A percentile compares a stretch with the other conserved stretches of the same genome.
These are phyloP conservation scores for Pseudocheirus occidentalis DNA, from an alignment of 2,797 vertebrate species.

Conservation along the genomic window DNA sequence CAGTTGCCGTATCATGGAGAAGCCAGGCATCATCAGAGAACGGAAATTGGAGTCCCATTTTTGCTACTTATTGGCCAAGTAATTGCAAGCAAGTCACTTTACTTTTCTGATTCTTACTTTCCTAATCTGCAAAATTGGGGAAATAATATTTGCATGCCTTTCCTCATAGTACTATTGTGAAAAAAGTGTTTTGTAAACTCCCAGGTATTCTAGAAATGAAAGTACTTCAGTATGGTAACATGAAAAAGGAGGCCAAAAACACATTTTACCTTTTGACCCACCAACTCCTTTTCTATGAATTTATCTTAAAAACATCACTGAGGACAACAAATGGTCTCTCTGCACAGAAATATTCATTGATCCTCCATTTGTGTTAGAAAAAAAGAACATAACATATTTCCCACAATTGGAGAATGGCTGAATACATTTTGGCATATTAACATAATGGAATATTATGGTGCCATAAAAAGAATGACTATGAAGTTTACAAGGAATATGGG, in stretches of 20 bases:
- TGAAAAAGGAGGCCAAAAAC: neutral
- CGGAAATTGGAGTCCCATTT: neutral
- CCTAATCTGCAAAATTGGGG: neutral
- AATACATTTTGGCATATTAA: neutral
- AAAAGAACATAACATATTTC: neutral
- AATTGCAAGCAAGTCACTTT: neutral
- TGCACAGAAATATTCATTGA: neutral
- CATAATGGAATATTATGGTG: neutral
- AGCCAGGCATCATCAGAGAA: neutral
- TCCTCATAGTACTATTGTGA: neutral
- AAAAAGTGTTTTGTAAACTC: neutral
- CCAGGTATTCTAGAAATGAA: neutral
- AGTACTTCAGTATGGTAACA: neutral
- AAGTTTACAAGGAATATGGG: neutral
- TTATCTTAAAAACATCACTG: neutral
- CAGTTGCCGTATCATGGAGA: neutral
- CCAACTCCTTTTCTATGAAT: neutral
- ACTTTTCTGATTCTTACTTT: neutral
- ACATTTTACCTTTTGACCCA: neutral
- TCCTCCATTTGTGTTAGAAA: neutral
- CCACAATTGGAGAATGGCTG: neutral
- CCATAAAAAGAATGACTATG: neutral
- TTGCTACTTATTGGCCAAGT: neutral
- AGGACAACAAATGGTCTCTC: neutral
- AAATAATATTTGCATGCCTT: neutral